Evolutionary conservation across 2,113 vertebrate species (phyloP), one percentile per base, ranked within the genome.

Genomic region (Piliocolobus tephrosceles): DNA sequence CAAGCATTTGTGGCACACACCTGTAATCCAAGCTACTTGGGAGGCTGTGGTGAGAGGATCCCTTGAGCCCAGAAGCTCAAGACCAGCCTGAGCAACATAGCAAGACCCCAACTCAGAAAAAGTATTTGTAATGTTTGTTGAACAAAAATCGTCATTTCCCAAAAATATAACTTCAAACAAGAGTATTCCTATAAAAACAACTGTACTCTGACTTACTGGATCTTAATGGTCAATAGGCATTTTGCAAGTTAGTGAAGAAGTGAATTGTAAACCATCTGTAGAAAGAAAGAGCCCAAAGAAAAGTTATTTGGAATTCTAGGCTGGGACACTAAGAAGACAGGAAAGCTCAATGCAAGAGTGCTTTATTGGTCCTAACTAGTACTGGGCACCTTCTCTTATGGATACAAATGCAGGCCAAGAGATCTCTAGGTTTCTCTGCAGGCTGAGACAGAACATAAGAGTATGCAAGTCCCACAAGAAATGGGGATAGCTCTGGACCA

Each of bases 131-230:
- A 64, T 32, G 43, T 47, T 52, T 73, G 32, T 32, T 93, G 30
- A 43, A 30, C 4, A 90, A 84, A 95, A 80, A 83, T 57, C 58
- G 20, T 78, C 81, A 78, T 68, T 96, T 92, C 32, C 18, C 45
- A 13, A 94, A 93, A 86, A 43, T 17, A 95, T 79, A 64, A 89
- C 73, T 96, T 92, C 78, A 82, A 43, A 91, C 43, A 93, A 89
- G 30, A 68, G 35, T 32, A 91, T 88, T 93, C 50, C 85, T 91
- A 58, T 76, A 70, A 68, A 88, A 90, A 78, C 30, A 78, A 95
- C 38, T n/a, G 3, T 78, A 40, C 13, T 70, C 52, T 45, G 47
- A 81, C 70, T 57, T n/a, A 87, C 4, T 79, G 18, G 14, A 35
- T 38, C 11, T 47, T 68, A 73, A 70, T 45, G 47, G 55, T 57